These are phyloP conservation scores for Cyaniris semiargus DNA, from an alignment of 2,888 invertebrate genomes.

Conservation along the genomic window DNA sequence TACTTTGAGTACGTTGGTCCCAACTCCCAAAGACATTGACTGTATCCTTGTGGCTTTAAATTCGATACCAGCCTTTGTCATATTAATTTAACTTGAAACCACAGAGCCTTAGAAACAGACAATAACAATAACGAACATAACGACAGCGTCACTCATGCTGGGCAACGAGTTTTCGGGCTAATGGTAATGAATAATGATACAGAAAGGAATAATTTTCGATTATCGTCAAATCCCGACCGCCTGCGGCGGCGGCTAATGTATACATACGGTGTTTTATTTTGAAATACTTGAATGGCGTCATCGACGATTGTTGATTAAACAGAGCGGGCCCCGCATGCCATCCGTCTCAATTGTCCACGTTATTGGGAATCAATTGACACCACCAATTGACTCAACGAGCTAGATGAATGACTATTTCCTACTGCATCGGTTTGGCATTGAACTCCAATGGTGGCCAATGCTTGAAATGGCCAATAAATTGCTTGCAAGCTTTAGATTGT, in stretches of 20 bases:
- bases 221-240: slow-evolving; percentile 46
- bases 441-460: background rate
- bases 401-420: slow-evolving; percentile 52
- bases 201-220: slow-evolving; percentile 27
- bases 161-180: background rate
- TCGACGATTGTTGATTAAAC: slow-evolving; percentile 71
- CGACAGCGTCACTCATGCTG: slow-evolving; percentile 1
- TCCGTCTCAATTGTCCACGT: slow-evolving; percentile 73
- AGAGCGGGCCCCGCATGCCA: slow-evolving; percentile 72
- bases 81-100: background rate
- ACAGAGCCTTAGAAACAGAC: background rate
- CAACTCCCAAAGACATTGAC: background rate
- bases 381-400: slow-evolving; percentile 58
- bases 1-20: background rate
- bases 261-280: slow-evolving; percentile 54
- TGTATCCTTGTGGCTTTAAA: background rate
- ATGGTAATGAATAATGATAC: slow-evolving; percentile 16
- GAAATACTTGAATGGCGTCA: slow-evolving; percentile 55
- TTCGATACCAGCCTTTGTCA: background rate
- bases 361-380: slow-evolving; percentile 79
- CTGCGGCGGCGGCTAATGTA: slow-evolving; percentile 50
- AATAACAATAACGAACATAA: background rate
- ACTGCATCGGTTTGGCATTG: slow-evolving; percentile 3
- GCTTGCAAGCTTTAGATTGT: background rate
- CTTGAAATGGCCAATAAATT: background rate